Evolutionary conservation across 2,888 invertebrate species (phyloP).

Genomic region (Trypoxylon attenuatum): DNA sequence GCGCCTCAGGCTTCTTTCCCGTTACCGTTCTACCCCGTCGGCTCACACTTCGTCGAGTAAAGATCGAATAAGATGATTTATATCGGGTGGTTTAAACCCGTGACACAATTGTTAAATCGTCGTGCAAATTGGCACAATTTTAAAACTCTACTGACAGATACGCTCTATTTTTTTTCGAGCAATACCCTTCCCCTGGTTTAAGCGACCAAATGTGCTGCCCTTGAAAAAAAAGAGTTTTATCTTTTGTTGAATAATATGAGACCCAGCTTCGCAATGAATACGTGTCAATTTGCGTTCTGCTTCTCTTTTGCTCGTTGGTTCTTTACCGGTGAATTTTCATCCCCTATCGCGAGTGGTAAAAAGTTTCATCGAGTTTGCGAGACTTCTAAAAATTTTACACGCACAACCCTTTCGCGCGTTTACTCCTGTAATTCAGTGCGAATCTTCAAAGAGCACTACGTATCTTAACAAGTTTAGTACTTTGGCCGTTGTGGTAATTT

Average conservation of each 20-base stretch:
- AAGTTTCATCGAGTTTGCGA: constrained; percentile 30
- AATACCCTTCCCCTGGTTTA: too few species aligned
- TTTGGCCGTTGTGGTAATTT: constrained; percentile 47
- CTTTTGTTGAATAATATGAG: neutral
- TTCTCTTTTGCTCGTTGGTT: too few species aligned
- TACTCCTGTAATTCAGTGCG: constrained; percentile 40
- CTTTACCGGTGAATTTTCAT: neutral
- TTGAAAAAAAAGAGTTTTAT: neutral
- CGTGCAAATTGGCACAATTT: neutral
- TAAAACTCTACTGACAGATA: neutral
- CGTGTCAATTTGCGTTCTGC: neutral
- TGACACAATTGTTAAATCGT: neutral
- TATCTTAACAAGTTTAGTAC: constrained; percentile 58
- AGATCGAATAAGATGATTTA: neutral
- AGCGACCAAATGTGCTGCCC: neutral
- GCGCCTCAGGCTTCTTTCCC: too few species aligned
- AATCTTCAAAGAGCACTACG: constrained; percentile 54
- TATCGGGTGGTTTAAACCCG: neutral
- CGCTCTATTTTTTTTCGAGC: neutral
- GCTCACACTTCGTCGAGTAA: neutral
- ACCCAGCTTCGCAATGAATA: neutral
- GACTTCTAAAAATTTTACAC: constrained; percentile 40
- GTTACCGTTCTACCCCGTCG: too few species aligned
- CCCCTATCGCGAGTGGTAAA: neutral
- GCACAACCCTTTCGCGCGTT: constrained; percentile 29